A percentile compares a stretch with the other conserved stretches of the same genome.
phyloP scores from a whole-genome alignment of 1,140 invertebrate genomes.

The Drepana arcuata region DNA sequence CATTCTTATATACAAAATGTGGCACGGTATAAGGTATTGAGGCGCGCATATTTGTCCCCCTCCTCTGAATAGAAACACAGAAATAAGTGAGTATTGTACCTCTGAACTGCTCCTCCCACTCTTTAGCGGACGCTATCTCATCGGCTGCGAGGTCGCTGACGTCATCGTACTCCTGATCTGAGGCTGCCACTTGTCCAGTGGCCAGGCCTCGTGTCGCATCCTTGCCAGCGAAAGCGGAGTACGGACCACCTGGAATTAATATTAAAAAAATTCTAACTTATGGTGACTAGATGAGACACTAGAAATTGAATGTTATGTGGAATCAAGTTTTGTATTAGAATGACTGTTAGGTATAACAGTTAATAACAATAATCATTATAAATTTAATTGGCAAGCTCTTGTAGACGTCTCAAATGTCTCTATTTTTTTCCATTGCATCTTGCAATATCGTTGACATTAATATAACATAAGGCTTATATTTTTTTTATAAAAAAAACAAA shows the following conservation, averaged over 20 bases:
- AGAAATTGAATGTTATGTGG: too few relatives aligned
- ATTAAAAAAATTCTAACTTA: too few relatives aligned
- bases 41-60: too few relatives aligned
- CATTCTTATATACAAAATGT: too few relatives aligned
- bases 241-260: slow-evolving; percentile 51
- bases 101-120: slow-evolving; percentile 64
- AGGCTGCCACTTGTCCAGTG: slow-evolving; percentile 43
- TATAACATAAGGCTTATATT: too few relatives aligned
- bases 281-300: too few relatives aligned
- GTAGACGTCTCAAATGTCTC: background rate
- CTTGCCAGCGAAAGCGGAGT: slow-evolving; percentile 48
- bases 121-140: slow-evolving; percentile 51
- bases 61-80: too few relatives aligned
- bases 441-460: too few relatives aligned
- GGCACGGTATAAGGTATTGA: too few relatives aligned
- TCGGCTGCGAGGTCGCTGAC: slow-evolving; percentile 46
- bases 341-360: background rate
- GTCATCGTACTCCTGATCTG: slow-evolving; percentile 55
- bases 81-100: too few relatives aligned
- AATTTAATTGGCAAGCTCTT: slow-evolving; percentile 1
- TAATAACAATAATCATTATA: background rate
- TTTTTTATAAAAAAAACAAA: too few relatives aligned
- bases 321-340: background rate
- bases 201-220: slow-evolving; percentile 54
- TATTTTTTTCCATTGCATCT: slow-evolving; percentile 3